A percentile compares a stretch with the other conserved stretches of the same genome.
These are phyloP conservation scores for Temnothorax nylanderi DNA, from an alignment of 1,140 invertebrate species.

Conservation along the genomic window DNA sequence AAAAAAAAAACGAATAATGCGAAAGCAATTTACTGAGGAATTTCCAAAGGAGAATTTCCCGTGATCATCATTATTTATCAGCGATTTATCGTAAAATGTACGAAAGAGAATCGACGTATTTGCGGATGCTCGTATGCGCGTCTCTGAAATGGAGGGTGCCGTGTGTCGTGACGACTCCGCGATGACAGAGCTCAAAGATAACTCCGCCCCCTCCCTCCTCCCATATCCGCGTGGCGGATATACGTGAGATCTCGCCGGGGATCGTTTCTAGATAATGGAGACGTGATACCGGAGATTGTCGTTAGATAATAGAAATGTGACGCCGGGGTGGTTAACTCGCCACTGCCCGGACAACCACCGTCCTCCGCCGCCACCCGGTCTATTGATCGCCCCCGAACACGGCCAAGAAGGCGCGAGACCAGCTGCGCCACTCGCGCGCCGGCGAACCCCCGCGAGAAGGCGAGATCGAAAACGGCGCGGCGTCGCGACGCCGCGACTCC, in stretches of 20 bases:
- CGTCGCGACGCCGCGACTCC: constrained; percentile 15
- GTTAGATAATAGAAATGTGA: constrained; percentile 64
- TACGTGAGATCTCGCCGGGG: background rate
- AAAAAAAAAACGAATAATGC: background rate
- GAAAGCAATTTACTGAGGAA: background rate
- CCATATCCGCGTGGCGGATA: background rate
- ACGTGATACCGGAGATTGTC: constrained; percentile 50
- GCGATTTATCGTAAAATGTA: background rate
- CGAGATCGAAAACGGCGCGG: constrained; percentile 44
- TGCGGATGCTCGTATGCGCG: background rate
- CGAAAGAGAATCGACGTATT: background rate
- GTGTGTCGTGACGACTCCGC: background rate
- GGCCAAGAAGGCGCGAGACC: constrained; percentile 64
- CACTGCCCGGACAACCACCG: constrained; percentile 64
- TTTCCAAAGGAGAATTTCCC: background rate
- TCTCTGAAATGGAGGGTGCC: background rate
- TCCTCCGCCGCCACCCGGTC: constrained; percentile 65
- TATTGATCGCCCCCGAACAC: constrained; percentile 75
- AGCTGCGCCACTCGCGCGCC: constrained; percentile 68
- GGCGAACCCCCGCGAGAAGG: constrained; percentile 23
- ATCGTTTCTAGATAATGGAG: constrained; percentile 46
- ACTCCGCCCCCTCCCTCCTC: background rate
- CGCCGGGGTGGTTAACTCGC: constrained; percentile 55
- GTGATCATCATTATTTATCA: background rate
- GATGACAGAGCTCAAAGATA: background rate